Evolutionary conservation across 1,140 invertebrate genomes (phyloP).

Genomic region (Caenorhabditis tropicalis): DNA sequence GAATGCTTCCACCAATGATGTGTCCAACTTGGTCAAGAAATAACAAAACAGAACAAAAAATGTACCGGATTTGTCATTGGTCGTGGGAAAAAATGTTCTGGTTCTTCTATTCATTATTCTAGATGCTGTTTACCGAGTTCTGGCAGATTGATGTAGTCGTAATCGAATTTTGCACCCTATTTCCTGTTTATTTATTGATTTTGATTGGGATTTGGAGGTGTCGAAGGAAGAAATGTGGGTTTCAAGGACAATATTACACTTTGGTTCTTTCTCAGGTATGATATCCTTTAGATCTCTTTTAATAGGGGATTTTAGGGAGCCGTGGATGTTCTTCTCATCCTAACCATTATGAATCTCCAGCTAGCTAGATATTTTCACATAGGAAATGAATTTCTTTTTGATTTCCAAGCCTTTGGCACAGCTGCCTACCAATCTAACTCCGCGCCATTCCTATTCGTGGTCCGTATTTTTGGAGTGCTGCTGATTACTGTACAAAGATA

Average conservation of each 20-base stretch:
- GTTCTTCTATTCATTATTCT: background rate
- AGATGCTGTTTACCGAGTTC: background rate
- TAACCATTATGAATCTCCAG: background rate
- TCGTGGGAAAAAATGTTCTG: too few species aligned
- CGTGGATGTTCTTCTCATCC: background rate
- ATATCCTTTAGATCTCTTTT: too few species aligned
- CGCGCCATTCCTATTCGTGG: background rate
- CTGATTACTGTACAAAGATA: background rate
- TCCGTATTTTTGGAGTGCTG: background rate
- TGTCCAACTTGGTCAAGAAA: too few species aligned
- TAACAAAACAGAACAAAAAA: too few species aligned
- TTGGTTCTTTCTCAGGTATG: background rate
- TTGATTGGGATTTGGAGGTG: background rate
- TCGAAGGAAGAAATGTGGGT: background rate
- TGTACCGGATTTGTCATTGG: too few species aligned
- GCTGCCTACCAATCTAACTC: background rate
- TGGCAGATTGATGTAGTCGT: conserved; percentile 9
- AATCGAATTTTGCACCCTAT: background rate
- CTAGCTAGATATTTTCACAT: background rate
- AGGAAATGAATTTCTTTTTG: background rate
- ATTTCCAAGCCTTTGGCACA: background rate
- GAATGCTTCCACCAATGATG: too few species aligned
- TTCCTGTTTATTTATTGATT: background rate
- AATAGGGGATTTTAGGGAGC: background rate
- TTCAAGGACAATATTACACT: background rate